phyloP scores from a whole-genome alignment of 2,888 invertebrate species.

The Erebia epiphron region DNA sequence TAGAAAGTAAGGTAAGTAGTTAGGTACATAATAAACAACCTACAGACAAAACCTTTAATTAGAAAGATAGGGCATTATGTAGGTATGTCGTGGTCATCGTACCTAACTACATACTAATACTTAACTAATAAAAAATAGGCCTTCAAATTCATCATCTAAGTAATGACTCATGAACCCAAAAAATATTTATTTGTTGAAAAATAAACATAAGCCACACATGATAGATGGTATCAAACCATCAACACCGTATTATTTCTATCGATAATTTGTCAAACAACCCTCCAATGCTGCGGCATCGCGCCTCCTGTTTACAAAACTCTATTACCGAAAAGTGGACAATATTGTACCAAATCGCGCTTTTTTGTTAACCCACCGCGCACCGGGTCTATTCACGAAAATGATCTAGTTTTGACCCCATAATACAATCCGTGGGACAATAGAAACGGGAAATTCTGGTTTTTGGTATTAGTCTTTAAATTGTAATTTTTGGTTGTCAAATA shows the following conservation, averaged over 20 bases:
- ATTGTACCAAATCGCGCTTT: conserved; percentile 71
- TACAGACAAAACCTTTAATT: too few relatives aligned
- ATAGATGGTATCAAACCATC: conserved; percentile 59
- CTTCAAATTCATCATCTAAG: background rate
- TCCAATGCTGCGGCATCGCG: conserved; percentile 57
- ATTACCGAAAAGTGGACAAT: conserved; percentile 81
- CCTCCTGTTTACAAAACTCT: conserved; percentile 81
- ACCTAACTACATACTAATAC: too few relatives aligned
- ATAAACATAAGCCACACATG: conserved; percentile 42
- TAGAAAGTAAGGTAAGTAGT: too few relatives aligned
- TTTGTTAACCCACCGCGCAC: conserved; percentile 68
- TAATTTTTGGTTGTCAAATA: conserved; percentile 29
- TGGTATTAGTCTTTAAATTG: conserved; percentile 34
- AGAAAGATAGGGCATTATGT: too few relatives aligned
- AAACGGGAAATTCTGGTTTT: conserved; percentile 72
- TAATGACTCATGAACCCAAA: conserved; percentile 3
- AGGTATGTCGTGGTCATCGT: too few relatives aligned
- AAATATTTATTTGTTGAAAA: background rate
- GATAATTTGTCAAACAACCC: conserved; percentile 80
- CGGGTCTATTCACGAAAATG: conserved; percentile 58
- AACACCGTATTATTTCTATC: conserved; percentile 59
- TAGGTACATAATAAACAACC: too few relatives aligned
- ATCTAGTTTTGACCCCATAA: conserved; percentile 78
- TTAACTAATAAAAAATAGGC: too few relatives aligned
- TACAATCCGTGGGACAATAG: conserved; percentile 61